phyloP scores from a whole-genome alignment of 2,888 invertebrate species.

The Sipunculus nudus region DNA sequence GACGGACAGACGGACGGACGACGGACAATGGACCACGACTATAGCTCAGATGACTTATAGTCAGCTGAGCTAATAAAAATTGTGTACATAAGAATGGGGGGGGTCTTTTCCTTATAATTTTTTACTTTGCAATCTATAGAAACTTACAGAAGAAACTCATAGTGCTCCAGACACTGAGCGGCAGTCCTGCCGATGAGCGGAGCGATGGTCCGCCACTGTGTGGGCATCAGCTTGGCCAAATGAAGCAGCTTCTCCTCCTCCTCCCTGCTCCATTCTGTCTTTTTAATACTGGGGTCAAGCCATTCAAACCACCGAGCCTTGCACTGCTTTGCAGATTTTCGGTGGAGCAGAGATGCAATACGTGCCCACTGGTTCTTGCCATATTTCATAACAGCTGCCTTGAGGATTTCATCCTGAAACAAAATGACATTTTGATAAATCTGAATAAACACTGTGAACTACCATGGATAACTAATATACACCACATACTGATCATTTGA shows the following conservation, averaged over 20 bases:
- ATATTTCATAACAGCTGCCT: slow-evolving; percentile 99
- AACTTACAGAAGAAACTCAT: slow-evolving; percentile 91
- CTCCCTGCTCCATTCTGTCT: slow-evolving; percentile 99
- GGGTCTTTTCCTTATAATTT: too few species aligned
- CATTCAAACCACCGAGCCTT: slow-evolving; percentile 99
- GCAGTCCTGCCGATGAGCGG: slow-evolving; percentile 99
- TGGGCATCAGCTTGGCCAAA: slow-evolving; percentile 98
- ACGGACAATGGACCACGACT: too few species aligned
- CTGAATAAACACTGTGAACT: neutral
- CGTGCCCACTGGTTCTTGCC: slow-evolving; percentile 99
- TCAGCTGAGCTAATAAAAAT: neutral
- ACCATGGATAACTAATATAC: neutral
- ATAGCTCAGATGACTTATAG: too few species aligned
- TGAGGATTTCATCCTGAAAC: slow-evolving; percentile 97
- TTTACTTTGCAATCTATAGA: neutral
- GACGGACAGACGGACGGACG: too few species aligned
- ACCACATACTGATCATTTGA: too few species aligned
- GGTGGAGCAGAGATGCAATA: slow-evolving; percentile 95
- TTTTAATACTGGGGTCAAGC: slow-evolving; percentile 99
- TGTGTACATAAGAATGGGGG: neutral
- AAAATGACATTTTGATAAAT: slow-evolving; percentile 17
- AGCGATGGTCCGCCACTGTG: slow-evolving; percentile 99
- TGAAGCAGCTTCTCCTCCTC: slow-evolving; percentile 98
- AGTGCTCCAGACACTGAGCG: slow-evolving; percentile 97
- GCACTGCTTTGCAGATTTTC: slow-evolving; percentile 99